Percentiles rank a stretch among this genome's conserved stretches.
Evolutionary conservation across 2,113 vertebrate species (phyloP).

Genomic region (Ochotona curzoniae): DNA sequence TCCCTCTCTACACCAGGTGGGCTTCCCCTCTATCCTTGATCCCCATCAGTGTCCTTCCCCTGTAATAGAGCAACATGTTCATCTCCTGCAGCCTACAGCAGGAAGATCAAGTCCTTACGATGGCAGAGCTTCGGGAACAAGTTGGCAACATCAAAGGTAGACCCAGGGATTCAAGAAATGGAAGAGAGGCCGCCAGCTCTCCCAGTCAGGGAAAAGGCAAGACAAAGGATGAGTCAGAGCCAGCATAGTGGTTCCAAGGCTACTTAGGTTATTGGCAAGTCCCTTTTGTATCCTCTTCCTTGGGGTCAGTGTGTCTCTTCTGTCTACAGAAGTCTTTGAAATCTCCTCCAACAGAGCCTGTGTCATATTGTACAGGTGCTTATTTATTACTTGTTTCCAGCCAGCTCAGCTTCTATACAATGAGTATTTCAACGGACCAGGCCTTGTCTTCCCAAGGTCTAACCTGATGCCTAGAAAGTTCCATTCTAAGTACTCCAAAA

Average conservation of each 20-base stretch:
- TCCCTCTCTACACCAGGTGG: neutral
- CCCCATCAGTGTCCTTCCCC: neutral
- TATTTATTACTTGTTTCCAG: neutral
- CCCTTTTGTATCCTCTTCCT: neutral
- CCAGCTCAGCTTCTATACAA: fast-evolving
- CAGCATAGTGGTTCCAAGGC: no score
- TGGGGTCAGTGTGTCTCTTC: neutral
- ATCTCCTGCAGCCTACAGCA: neutral
- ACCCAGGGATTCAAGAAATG: neutral
- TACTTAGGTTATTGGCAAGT: neutral
- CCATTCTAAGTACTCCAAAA: neutral
- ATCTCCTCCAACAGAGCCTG: neutral
- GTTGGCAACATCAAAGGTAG: neutral
- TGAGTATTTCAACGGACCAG: neutral
- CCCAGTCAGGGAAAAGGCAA: no score
- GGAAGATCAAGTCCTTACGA: neutral
- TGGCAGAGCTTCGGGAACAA: neutral
- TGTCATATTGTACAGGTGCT: no score
- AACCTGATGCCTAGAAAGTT: fast-evolving
- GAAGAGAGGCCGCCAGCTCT: neutral
- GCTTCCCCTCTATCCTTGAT: neutral
- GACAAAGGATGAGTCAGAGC: neutral
- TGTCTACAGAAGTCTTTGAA: neutral
- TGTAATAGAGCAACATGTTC: neutral
- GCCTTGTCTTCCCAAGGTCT: neutral